Evolutionary conservation across 1,140 invertebrate genomes (phyloP).

Genomic region (Lepeophtheirus salmonis): DNA sequence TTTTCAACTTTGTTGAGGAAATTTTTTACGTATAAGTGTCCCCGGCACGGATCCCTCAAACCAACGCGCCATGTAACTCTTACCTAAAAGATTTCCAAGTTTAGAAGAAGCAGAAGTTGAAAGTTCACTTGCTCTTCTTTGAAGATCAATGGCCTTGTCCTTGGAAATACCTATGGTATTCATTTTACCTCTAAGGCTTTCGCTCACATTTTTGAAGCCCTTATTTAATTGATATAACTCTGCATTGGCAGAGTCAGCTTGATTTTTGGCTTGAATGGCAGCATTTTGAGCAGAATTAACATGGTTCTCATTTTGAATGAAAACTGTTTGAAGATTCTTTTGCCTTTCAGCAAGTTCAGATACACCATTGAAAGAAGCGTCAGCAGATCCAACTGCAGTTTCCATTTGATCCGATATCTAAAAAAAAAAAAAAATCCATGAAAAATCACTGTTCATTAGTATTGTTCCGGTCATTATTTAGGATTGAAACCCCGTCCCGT

Average conservation of each 20-base stretch:
- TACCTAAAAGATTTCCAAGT: conserved; percentile 46
- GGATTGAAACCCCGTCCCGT: too few species aligned
- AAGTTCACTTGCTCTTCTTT: conserved; percentile 49
- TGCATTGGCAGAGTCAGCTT: conserved; percentile 16
- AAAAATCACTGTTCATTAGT: conserved; percentile 1
- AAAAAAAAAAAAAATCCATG: not conserved
- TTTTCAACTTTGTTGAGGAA: too few species aligned
- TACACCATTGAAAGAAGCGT: not conserved
- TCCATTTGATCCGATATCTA: conserved; percentile 5
- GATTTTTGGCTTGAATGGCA: conserved; percentile 5
- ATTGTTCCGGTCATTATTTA: too few species aligned
- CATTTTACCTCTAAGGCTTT: conserved; percentile 38
- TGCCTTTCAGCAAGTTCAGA: conserved; percentile 4
- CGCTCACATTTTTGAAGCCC: conserved; percentile 39
- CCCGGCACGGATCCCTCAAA: too few species aligned
- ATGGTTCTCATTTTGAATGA: conserved; percentile 7
- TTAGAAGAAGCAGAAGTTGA: conserved; percentile 52
- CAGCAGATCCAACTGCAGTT: conserved; percentile 16
- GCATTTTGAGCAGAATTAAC: conserved; percentile 28
- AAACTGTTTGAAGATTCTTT: conserved; percentile 18
- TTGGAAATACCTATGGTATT: conserved; percentile 43
- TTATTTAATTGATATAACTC: conserved; percentile 23
- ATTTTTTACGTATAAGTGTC: too few species aligned
- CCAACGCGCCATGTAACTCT: too few species aligned
- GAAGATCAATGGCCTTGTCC: conserved; percentile 45